Base-by-base conservation (phyloP, 2,113 vertebrate genomes). In the Esox niger region DNA sequence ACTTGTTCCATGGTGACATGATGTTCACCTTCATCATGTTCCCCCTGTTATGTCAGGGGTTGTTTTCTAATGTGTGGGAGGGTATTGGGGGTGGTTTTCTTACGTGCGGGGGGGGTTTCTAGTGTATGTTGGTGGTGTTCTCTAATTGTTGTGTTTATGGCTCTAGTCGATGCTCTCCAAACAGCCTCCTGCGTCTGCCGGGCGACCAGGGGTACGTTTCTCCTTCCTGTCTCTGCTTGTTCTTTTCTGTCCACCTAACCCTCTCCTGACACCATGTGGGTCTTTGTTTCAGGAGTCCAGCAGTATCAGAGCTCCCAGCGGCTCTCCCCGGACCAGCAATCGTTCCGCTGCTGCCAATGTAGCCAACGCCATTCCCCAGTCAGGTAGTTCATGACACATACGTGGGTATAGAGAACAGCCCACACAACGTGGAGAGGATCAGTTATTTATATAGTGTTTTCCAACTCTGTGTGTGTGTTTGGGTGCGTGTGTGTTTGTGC, bases 191-290 rank as follows among this genome's bases (percentile, higher is more conserved):
- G 94, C 91, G 78, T 85, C 93, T 80, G 91, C 95, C 76, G 97
- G 97, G 82, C 91, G 97, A 74, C 97, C 96, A 84, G 95, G 96
- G 93, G 95, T 98, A 83, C 95, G 94, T 92, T 89, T 73, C 66
- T 74, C 47, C 47, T 52, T 1, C 8, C 46, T 47, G 7, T 46
- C 43, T 46, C 43, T 9, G 3, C 43, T 46, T 15, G 11, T 20
- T 46, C 43, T 46, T 46, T 15, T 46, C 1, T 46, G 11, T 46
- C 43, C 3, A 1, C 17, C 43, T 23, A 0, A n/a, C 47, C 8
- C n/a, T 52, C n/a, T 21, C 9, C 9, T 15, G 20, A 25, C 3
- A 25, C 49, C 23, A 25, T 25, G 8, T n/a, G 20, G 17, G 25
- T 59, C 17, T 60, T 15, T 29, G 29, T 30, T 8, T 7, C 4